phyloP scores from a whole-genome alignment of 2,797 vertebrate species.

The Potorous gilbertii region DNA sequence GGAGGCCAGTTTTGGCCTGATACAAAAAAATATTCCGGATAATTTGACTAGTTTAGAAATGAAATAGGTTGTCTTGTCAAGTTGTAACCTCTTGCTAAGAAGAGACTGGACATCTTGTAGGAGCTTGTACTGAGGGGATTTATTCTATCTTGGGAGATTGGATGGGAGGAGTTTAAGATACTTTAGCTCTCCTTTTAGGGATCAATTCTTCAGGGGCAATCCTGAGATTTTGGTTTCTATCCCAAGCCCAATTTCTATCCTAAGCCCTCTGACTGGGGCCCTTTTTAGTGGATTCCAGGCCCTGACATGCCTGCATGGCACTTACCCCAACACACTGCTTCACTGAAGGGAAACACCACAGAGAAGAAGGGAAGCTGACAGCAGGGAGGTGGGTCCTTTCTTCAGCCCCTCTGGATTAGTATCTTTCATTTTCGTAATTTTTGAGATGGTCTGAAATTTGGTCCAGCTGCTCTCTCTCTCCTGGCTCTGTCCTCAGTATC shows the following conservation, averaged over 20 bases:
- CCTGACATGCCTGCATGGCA: neutral
- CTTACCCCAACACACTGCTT: neutral
- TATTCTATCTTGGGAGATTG: neutral
- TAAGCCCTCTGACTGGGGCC: neutral
- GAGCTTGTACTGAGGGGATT: neutral
- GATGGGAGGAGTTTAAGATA: neutral
- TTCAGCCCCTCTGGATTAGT: neutral
- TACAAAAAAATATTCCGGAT: neutral
- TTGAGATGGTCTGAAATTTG: neutral
- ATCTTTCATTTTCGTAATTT: neutral
- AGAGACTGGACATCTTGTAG: neutral
- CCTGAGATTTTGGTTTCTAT: neutral
- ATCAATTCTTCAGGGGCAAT: neutral
- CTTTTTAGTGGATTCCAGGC: neutral
- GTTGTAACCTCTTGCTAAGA: neutral
- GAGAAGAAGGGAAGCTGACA: neutral
- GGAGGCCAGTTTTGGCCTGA: neutral
- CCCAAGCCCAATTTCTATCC: neutral
- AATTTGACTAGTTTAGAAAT: neutral
- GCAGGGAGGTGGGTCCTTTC: neutral
- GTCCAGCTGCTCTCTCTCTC: neutral
- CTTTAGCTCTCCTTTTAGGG: neutral
- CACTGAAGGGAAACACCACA: neutral
- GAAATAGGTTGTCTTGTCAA: neutral
- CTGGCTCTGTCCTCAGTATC: neutral